Base-by-base conservation (phyloP, 2,888 invertebrate genomes). In the Lasioglossum calceatum region DNA sequence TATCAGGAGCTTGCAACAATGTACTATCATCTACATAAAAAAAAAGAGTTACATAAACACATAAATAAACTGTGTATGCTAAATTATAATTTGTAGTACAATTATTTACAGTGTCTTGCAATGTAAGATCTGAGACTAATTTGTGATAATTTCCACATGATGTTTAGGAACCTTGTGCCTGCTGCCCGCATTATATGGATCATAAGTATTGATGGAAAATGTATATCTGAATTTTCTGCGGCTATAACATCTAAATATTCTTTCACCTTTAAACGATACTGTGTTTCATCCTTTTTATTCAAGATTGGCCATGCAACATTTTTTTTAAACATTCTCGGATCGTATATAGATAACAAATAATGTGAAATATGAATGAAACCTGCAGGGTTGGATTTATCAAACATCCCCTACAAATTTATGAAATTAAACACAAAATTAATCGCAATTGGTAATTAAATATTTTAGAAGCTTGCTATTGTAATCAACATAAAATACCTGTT, bases 71-170 rank as follows among this genome's bases (percentile, higher is more conserved):
- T 32, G 14, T 23, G 7, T 27, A 7, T 16, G 36, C 1, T 19
- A 47, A 14, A 44, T 80, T 44, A 39, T 36, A 44, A 32, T 42
- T 72, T 27, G n/a, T 36, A 5, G 19, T 42, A 54, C 10, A 42
- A 79, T 23, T 4, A 54, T 86, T 50, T 81, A 89, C 89, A 27
- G n/a, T 83, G 27, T n/a, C 39, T 81, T 14, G 23, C 47, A 23
- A 89, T 67, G 12, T 87, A 86, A 74, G 82, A 27, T 72, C 92
- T 91, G 23, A 95, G 78, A 16, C 92, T 90, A 64, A 93, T 92
- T 54, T 92, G 87, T 4, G 95, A 95, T n/a, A 95, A 86, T 84
- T 92, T 93, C 92, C 92, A 93, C 93, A 95, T 95, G 14, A 94
- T 92, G 39, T 81, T 90, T 19, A 92, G 89, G 76, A 95, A 93